Base-by-base conservation (phyloP, 2,113 vertebrate genomes). In the Mesembrinibis cayennensis region DNA sequence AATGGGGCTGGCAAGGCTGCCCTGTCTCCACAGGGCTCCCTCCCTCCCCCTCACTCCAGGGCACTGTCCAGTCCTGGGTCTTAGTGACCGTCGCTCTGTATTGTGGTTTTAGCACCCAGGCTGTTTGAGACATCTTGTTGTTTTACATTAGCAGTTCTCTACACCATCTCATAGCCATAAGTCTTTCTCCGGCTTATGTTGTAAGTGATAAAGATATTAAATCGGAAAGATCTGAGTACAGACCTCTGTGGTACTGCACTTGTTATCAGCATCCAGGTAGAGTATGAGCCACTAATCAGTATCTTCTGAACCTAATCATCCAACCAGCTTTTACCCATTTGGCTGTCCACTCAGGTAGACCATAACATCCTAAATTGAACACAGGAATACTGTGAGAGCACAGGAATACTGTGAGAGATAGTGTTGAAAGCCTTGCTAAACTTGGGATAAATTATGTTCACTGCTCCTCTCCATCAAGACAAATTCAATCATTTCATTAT, bases 161-260 rank as follows among this genome's bases (percentile, higher is more conserved):
- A 38, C 38, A 38, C n/a, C 20, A 15, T 38, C 13, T 63, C 25
- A 11, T 11, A 63, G 25, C 36, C 8, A 0, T 26, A 56, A 32
- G 6, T 44, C 45, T 22, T 69, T 30, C n/a, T 89, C 20, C 55
- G 53, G 10, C 1, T 38, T 40, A 5, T n/a, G 16, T 7, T 32
- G 16, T 40, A 47, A 70, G 36, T 66, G 14, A 26, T 16, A 36
- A 55, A 63, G 62, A 8, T 12, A 32, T 4, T 27, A 77, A 59
- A n/a, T 1, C 3, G 20, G 30, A 34, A 53, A 44, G 7, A 5
- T 34, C 27, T 16, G 14, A 49, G 14, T 53, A 42, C 0, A 2
- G 49, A 42, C 6, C 8, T 49, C 58, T 52, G 40, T 0, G 6
- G 18, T 62, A 34, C 23, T 76, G 50, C 23, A 32, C 21, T 61